Percentiles rank a stretch among this genome's conserved stretches.
Conservation (phyloP, 2,888 invertebrate genomes). For the Elegia similella region DNA sequence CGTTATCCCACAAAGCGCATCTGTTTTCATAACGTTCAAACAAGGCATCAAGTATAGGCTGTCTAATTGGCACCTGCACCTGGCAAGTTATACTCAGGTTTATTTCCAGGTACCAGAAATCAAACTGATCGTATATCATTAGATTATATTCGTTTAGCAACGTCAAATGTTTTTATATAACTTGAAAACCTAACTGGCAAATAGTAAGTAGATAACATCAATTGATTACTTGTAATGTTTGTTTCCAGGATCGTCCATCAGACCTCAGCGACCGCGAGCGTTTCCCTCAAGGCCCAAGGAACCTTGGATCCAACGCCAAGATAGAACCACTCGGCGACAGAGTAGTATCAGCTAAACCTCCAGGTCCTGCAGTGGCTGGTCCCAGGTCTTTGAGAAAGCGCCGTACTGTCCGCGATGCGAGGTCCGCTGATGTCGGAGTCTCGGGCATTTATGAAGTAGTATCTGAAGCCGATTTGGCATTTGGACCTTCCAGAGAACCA, state of each 20-base stretch:
- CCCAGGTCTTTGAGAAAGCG: constrained; percentile 82
- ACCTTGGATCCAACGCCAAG: constrained; percentile 74
- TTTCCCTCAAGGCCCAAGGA: constrained; percentile 90
- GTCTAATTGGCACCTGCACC: no score
- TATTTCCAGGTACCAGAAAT: no score
- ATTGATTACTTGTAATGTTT: background rate
- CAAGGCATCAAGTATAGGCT: no score
- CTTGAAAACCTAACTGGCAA: no score
- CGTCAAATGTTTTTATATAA: no score
- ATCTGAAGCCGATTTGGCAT: constrained; percentile 94
- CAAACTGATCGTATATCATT: no score
- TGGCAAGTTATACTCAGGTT: no score
- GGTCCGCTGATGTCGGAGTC: constrained; percentile 94
- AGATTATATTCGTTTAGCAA: no score
- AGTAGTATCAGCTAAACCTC: constrained; percentile 74
- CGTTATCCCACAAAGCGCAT: no score
- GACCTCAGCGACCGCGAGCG: constrained; percentile 82
- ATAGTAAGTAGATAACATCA: no score
- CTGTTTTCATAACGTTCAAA: no score
- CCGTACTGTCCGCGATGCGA: constrained; percentile 86
- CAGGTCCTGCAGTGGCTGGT: constrained; percentile 79
- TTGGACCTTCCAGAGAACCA: constrained; percentile 92
- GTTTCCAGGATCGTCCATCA: constrained; percentile 73
- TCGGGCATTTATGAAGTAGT: constrained; percentile 95
- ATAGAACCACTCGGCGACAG: constrained; percentile 58